These are phyloP conservation scores for Colinus virginianus DNA, from an alignment of 2,113 vertebrate species.

Conservation along the genomic window DNA sequence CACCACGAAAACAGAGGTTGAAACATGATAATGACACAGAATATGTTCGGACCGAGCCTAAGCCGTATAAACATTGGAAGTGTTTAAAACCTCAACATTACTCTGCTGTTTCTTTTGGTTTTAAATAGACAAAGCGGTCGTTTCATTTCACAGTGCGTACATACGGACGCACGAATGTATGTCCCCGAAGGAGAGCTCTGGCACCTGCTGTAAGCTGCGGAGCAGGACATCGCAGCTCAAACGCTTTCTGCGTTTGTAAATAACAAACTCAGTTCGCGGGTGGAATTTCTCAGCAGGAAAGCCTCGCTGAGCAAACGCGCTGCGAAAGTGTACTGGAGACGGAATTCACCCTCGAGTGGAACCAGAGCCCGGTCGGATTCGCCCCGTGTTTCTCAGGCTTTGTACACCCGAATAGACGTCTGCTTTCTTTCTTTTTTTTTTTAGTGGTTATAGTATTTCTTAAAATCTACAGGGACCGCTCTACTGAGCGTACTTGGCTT, in stretches of 20 bases:
- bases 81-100: neutral
- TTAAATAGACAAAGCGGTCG: neutral
- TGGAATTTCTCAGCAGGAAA: neutral
- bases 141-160: neutral
- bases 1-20: neutral
- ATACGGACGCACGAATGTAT: neutral
- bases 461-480: too few species aligned
- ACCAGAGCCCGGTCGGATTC: fast-evolving
- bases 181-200: neutral
- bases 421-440: too few species aligned
- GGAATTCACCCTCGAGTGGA: fast-evolving
- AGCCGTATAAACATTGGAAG: neutral
- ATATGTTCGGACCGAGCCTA: neutral
- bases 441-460: neutral
- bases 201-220: constrained; percentile 39
- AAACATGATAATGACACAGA: neutral
- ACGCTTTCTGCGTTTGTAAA: fast-evolving
- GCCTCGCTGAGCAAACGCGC: neutral
- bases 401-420: neutral
- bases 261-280: neutral
- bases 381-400: neutral
- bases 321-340: neutral
- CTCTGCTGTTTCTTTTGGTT: neutral
- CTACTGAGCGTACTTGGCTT: neutral
- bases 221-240: neutral